These are phyloP conservation scores for Harlomillsia oculata DNA, from an alignment of 1,140 invertebrate genomes.

Conservation along the genomic window DNA sequence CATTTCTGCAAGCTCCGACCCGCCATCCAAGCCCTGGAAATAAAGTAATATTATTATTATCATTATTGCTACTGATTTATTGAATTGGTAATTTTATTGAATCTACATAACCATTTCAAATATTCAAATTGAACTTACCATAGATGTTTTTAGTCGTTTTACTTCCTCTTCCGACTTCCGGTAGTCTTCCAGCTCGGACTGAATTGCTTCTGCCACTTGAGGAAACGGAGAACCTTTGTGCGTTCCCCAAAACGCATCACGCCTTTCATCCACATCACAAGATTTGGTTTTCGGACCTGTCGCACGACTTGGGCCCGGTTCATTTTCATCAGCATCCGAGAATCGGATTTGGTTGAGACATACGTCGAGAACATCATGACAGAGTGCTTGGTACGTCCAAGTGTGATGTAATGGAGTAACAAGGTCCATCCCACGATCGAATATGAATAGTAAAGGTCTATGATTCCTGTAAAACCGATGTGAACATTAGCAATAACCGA, in stretches of 20 bases:
- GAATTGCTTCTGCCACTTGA: conserved; percentile 92
- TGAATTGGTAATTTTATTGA: conserved; percentile 8
- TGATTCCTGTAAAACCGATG: conserved; percentile 84
- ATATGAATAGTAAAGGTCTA: conserved; percentile 78
- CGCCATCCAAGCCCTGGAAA: conserved; percentile 18
- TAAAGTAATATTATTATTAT: background rate
- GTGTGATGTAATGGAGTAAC: conserved; percentile 97
- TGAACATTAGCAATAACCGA: no score
- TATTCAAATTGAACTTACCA: conserved; percentile 47
- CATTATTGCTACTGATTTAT: conserved; percentile 1
- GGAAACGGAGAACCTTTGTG: conserved; percentile 96
- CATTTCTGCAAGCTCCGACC: conserved; percentile 33
- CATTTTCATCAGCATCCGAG: conserved; percentile 58
- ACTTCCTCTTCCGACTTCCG: conserved; percentile 91
- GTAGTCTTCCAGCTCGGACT: conserved; percentile 93
- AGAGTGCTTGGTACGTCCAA: conserved; percentile 97
- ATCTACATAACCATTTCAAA: background rate
- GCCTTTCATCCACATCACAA: conserved; percentile 75
- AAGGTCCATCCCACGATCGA: conserved; percentile 93
- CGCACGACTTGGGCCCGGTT: conserved; percentile 36
- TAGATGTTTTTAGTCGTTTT: conserved; percentile 82
- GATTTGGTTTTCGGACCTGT: conserved; percentile 60
- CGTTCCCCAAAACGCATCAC: conserved; percentile 81
- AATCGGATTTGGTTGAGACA: conserved; percentile 71
- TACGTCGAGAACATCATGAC: conserved; percentile 88